A percentile compares a stretch with the other conserved stretches of the same genome.
Conservation (phyloP, 2,113 vertebrate genomes). For the Tamias sibiricus region DNA sequence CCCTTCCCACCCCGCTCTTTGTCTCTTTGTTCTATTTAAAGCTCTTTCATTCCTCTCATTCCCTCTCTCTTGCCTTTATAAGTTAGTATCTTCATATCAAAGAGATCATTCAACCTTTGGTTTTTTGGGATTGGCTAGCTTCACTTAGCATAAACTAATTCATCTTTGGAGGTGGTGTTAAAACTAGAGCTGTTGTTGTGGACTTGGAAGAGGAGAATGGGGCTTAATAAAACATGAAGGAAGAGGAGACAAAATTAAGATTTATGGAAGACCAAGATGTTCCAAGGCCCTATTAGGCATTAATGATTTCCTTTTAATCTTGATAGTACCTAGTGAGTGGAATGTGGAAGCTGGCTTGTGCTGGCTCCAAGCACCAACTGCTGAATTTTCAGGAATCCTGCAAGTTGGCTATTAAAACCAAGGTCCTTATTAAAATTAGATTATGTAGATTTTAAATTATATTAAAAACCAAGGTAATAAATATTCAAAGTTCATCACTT, state of each 20-base stretch:
- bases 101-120: too few relatives aligned
- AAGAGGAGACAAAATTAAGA: background rate
- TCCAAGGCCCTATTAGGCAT: background rate
- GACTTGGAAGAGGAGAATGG: background rate
- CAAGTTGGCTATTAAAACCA: background rate
- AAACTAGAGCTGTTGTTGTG: background rate
- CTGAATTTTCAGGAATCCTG: constrained; percentile 41
- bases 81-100: too few relatives aligned
- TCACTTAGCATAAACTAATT: background rate
- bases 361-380: background rate
- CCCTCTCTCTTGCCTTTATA: too few relatives aligned
- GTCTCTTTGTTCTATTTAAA: too few relatives aligned
- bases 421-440: background rate
- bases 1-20: too few relatives aligned
- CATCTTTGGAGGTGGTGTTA: background rate
- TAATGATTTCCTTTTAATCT: constrained; percentile 48
- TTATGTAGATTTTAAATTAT: background rate
- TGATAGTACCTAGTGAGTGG: background rate
- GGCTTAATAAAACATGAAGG: constrained; percentile 35
- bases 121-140: too few relatives aligned
- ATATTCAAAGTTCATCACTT: background rate
- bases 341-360: background rate
- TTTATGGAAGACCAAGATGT: background rate
- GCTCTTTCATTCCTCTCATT: too few relatives aligned
- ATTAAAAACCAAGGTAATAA: background rate